Percentiles rank a stretch among this genome's conserved stretches.
Evolutionary conservation across 2,888 invertebrate genomes (phyloP).

Genomic region (Torymus tubicola): DNA sequence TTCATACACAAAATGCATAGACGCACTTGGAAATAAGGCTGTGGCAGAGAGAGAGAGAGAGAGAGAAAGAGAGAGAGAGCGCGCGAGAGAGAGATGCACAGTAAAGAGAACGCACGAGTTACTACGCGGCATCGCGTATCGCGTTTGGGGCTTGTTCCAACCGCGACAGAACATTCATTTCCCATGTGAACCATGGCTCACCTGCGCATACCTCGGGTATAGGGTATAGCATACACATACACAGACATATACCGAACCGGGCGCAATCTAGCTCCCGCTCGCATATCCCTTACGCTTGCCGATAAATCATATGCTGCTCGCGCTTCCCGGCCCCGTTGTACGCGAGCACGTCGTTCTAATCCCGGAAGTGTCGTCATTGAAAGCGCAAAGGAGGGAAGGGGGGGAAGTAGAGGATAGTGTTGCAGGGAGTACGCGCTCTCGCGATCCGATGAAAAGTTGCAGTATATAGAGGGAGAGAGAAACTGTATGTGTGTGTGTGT

Average conservation of each 20-base stretch:
- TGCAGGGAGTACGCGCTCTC: not conserved
- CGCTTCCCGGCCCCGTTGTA: slow-evolving; percentile 24
- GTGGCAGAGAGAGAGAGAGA: not conserved
- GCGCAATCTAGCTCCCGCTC: slow-evolving; percentile 60
- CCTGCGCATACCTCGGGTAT: slow-evolving; percentile 62
- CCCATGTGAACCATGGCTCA: slow-evolving; percentile 76
- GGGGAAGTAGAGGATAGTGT: not conserved
- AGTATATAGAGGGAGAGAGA: not conserved
- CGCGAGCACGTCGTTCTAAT: slow-evolving; percentile 29
- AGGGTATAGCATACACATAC: not conserved
- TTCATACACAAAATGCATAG: too few relatives aligned
- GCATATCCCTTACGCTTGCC: slow-evolving; percentile 41
- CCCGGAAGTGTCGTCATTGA: slow-evolving; percentile 48
- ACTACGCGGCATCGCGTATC: slow-evolving; percentile 14
- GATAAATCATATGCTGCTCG: slow-evolving; percentile 62
- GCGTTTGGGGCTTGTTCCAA: slow-evolving; percentile 57
- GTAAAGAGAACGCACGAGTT: too few relatives aligned
- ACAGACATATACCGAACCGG: slow-evolving; percentile 19
- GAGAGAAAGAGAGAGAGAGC: not conserved
- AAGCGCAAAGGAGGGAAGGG: not conserved
- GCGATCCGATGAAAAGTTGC: not conserved
- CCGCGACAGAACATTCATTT: slow-evolving; percentile 75
- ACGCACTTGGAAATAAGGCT: slow-evolving; percentile 3
- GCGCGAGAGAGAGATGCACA: not conserved
- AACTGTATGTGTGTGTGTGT: not conserved